phyloP scores from a whole-genome alignment of 2,797 vertebrate genomes.

The Eutrigla gurnardus region DNA sequence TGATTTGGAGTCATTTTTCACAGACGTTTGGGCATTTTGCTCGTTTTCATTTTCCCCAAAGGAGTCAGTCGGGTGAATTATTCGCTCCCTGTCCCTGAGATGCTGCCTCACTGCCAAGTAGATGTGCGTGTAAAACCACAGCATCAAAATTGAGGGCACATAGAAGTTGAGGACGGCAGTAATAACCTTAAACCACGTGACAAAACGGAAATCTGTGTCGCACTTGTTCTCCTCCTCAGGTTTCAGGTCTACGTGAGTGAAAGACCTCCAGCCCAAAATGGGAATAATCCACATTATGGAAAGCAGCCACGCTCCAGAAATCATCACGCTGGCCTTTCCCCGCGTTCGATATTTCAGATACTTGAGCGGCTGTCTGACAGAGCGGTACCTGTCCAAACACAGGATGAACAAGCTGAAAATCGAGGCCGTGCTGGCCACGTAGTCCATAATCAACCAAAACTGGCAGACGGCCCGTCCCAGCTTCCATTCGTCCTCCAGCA shows the following conservation, averaged over 20 bases:
- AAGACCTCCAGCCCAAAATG: constrained; percentile 92
- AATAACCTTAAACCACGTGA: constrained; percentile 95
- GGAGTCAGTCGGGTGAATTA: constrained; percentile 81
- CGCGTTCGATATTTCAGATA: constrained; percentile 94
- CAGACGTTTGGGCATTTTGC: constrained; percentile 43
- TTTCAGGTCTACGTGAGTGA: constrained; percentile 81
- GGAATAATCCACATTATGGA: constrained; percentile 93
- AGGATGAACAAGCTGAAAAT: constrained; percentile 96
- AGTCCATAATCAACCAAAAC: constrained; percentile 98
- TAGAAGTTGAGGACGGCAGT: constrained; percentile 95
- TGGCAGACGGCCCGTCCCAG: constrained; percentile 89
- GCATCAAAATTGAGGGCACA: constrained; percentile 92
- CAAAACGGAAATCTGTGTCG: constrained; percentile 93
- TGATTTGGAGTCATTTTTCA: constrained; percentile 52
- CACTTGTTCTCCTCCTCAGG: constrained; percentile 85
- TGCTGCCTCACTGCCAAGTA: constrained; percentile 90
- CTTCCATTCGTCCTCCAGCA: constrained; percentile 86
- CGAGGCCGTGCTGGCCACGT: constrained; percentile 96
- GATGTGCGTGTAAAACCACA: constrained; percentile 94
- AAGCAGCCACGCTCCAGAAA: constrained; percentile 90
- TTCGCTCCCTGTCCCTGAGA: constrained; percentile 87
- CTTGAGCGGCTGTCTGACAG: constrained; percentile 91
- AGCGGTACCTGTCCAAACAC: constrained; percentile 94
- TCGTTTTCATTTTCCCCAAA: constrained; percentile 74
- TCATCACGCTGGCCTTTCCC: constrained; percentile 86